Conservation (phyloP, 2,888 invertebrate species). For the Himalopsyche kuldschensis region DNA sequence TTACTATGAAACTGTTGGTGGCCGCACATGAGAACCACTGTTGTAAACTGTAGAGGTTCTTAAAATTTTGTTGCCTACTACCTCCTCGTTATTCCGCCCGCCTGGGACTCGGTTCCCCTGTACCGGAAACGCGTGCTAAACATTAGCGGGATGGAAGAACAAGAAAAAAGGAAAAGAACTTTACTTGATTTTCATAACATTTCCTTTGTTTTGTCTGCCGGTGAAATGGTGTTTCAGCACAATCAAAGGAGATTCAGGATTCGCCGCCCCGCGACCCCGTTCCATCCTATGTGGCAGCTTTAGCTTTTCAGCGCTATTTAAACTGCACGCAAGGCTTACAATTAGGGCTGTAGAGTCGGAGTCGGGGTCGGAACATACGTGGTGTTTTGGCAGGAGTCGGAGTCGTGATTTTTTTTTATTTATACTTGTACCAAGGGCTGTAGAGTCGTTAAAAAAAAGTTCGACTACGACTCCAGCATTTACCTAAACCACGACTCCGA, state of each 20-base stretch:
- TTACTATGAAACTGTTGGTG: no score
- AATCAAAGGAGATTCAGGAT: neutral
- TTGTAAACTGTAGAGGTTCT: no score
- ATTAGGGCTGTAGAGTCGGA: no score
- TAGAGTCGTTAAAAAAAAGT: no score
- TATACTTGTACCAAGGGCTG: no score
- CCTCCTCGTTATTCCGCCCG: neutral
- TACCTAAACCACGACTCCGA: no score
- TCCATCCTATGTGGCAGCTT: neutral
- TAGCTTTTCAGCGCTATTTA: neutral
- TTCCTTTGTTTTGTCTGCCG: slow-evolving; percentile 6
- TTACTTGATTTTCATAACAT: neutral
- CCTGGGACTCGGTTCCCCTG: neutral
- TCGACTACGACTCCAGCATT: no score
- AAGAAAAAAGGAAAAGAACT: neutral
- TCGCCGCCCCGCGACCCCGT: neutral
- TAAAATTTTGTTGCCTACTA: neutral
- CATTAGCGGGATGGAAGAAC: neutral
- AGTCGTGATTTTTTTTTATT: no score
- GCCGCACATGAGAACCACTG: no score
- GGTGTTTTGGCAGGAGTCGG: no score
- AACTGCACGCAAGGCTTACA: neutral
- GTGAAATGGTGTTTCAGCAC: neutral
- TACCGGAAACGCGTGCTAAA: neutral
- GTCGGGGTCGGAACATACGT: no score